Conservation (phyloP, 2,888 invertebrate genomes). For the Aphelenchoides bicaudatus region DNA sequence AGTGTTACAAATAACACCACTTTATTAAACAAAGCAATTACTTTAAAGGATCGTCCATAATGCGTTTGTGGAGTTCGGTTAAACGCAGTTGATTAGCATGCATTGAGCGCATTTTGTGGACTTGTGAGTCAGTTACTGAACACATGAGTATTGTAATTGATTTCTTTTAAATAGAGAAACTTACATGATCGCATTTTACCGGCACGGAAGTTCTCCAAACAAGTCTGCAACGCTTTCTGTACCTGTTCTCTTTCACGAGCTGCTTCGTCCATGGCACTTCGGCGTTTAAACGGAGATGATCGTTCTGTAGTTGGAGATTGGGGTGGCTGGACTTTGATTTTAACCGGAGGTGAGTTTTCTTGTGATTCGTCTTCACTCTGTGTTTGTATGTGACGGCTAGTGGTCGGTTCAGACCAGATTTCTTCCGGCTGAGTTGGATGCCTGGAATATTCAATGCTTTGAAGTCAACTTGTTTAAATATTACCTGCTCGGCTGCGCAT, state of each 20-base stretch:
- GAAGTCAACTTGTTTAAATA: too few relatives aligned
- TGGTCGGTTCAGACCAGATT: background rate
- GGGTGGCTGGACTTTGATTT: conserved; percentile 3
- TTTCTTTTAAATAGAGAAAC: too few relatives aligned
- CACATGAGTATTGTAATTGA: too few relatives aligned
- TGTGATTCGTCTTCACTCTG: too few relatives aligned
- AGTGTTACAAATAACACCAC: too few relatives aligned
- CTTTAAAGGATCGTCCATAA: conserved; percentile 9
- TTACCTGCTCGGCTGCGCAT: too few relatives aligned
- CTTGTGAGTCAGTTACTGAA: conserved; percentile 3
- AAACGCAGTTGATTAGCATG: conserved; percentile 4
- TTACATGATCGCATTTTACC: conserved; percentile 19
- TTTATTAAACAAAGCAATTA: too few relatives aligned
- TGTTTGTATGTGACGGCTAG: background rate
- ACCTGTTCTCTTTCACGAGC: conserved; percentile 11
- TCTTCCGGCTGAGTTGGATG: conserved; percentile 2
- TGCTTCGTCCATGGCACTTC: conserved; percentile 6
- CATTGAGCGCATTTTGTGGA: background rate
- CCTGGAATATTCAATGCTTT: too few relatives aligned
- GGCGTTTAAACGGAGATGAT: background rate
- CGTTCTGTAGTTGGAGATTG: too few relatives aligned
- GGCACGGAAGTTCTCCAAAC: conserved; percentile 12
- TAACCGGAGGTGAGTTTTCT: background rate
- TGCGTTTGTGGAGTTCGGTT: too few relatives aligned
- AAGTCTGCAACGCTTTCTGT: conserved; percentile 2